Base-by-base conservation (phyloP, 2,888 invertebrate genomes). In the Heliconius ismenius region DNA sequence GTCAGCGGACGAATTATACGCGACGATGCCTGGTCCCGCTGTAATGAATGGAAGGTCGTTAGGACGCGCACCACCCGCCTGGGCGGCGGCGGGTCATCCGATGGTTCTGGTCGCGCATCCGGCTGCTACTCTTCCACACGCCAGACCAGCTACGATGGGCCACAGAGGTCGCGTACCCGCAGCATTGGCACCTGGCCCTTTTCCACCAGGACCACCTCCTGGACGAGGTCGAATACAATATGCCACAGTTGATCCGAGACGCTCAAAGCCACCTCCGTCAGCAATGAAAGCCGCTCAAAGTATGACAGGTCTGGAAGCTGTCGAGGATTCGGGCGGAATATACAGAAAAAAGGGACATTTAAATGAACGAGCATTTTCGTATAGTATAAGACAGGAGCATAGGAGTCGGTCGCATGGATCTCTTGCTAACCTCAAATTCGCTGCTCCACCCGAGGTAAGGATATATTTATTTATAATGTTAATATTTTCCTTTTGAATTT, bases 331-430 rank as follows among this genome's bases (percentile, higher is more conserved):
- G 0, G 95, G 95, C 0, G 95, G 98, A 73, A 98, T 98, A 80
- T 98, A 98, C 87, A 95, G 97, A 84, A 97, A 98, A 87, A 98
- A 98, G 86, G 98, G 98, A 0, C 98, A 98, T 86, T 91, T 98
- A 81, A 98, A 98, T 90, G 98, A 98, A 89, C 95, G 98, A 74
- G 98, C 98, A 36, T 98, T 98, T 88, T 98, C 98, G 76, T 98
- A 98, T 92, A 98, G 98, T 83, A 98, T 98, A 86, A 95, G 98
- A 77, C 98, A 98, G 89, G 98, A 98, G 89, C 98, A 98, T 88
- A 95, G 98, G 81, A 98, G 98, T 88, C 95, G 98, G 79, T 98
- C 98, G 85, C 98, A 98, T 90, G 98, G 98, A 78, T 98, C 98
- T 79, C 94, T 98, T 88, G 98, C 98, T 79, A 98, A 98, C 88